These are phyloP conservation scores for Cydia strobilella DNA, from an alignment of 1,140 invertebrate genomes.

Conservation along the genomic window DNA sequence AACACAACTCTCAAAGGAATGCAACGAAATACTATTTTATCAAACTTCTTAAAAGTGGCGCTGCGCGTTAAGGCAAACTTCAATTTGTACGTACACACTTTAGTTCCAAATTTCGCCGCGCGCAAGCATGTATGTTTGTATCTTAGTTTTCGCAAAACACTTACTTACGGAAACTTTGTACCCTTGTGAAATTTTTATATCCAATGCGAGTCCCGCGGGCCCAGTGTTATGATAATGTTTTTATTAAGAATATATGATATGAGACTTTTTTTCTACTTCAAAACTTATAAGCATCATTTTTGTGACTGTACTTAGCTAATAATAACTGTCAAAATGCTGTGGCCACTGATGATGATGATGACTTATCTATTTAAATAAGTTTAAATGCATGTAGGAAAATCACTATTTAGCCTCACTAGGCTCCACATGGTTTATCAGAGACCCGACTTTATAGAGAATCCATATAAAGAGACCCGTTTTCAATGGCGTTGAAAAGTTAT, in stretches of 20 bases:
- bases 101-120: neutral
- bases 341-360: too few relatives aligned
- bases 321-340: too few relatives aligned
- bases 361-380: too few relatives aligned
- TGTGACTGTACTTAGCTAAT: too few relatives aligned
- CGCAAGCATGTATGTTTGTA: constrained; percentile 1
- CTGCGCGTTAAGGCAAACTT: neutral
- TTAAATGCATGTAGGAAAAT: too few relatives aligned
- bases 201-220: constrained; percentile 5
- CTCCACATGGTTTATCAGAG: too few relatives aligned
- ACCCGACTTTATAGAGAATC: too few relatives aligned
- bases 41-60: neutral
- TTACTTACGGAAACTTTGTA: constrained; percentile 13
- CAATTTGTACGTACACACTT: neutral
- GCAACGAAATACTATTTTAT: neutral
- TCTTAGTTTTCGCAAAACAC: constrained; percentile 16
- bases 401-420: too few relatives aligned
- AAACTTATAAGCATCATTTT: too few relatives aligned
- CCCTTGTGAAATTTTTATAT: constrained; percentile 29
- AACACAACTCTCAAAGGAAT: neutral
- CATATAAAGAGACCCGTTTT: too few relatives aligned
- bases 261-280: neutral
- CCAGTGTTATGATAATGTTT: neutral
- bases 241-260: neutral
- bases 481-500: too few relatives aligned